Percentiles rank a stretch among this genome's conserved stretches.
Evolutionary conservation across 2,888 invertebrate species (phyloP).

Genomic region (Aspidiotus destructor): DNA sequence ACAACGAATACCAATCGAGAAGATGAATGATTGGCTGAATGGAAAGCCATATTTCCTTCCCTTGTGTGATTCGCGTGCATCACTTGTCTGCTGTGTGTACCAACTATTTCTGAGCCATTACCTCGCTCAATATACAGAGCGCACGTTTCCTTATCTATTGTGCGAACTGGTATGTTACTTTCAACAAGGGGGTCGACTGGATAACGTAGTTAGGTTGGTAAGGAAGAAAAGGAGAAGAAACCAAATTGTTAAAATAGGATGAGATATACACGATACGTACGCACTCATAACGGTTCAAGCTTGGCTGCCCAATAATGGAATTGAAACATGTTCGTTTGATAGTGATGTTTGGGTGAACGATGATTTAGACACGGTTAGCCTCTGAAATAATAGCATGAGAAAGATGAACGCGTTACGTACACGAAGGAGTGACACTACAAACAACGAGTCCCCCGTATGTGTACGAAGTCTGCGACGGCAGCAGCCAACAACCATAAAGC

Average conservation of each 20-base stretch:
- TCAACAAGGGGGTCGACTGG: neutral
- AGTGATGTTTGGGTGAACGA: conserved; percentile 7
- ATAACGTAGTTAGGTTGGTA: neutral
- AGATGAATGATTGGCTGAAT: too few relatives aligned
- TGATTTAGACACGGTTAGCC: conserved; percentile 32
- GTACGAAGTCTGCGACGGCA: too few relatives aligned
- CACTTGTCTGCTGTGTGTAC: too few relatives aligned
- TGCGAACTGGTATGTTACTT: neutral
- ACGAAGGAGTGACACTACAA: conserved; percentile 32
- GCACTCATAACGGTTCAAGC: conserved; percentile 17
- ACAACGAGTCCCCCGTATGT: conserved; percentile 30
- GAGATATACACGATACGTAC: neutral
- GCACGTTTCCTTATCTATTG: neutral
- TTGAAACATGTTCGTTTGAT: neutral
- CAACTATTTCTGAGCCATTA: too few relatives aligned
- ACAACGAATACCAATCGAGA: too few relatives aligned
- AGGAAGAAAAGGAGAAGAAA: conserved; percentile 1
- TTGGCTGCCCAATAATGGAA: neutral
- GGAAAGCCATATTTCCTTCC: too few relatives aligned
- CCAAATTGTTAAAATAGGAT: neutral
- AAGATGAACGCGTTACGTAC: conserved; percentile 22
- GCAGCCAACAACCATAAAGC: conserved; percentile 20
- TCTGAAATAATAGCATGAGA: conserved; percentile 21
- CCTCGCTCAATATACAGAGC: neutral
- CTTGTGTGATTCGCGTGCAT: too few relatives aligned